Conservation (phyloP, 2,113 vertebrate species). For the Columbina picui region DNA sequence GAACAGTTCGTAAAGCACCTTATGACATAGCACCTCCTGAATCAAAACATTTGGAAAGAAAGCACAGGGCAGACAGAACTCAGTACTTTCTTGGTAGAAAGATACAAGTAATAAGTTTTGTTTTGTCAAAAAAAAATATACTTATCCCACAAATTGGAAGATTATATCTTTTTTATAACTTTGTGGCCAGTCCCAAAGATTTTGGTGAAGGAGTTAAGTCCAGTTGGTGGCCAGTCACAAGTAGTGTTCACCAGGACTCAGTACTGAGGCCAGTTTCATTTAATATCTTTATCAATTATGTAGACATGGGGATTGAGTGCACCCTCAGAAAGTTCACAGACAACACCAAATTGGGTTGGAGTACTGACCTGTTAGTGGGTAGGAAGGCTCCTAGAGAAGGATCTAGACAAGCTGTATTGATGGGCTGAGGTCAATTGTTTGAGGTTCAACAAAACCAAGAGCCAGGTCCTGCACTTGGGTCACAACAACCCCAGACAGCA, state of each 20-base stretch:
- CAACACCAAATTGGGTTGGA: fast-evolving
- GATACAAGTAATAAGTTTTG: not conserved
- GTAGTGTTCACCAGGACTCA: not conserved
- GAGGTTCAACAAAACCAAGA: not conserved
- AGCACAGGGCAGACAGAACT: not conserved
- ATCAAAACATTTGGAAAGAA: not conserved
- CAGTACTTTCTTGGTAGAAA: not conserved
- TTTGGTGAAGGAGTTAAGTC: not conserved
- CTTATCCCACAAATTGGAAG: not conserved
- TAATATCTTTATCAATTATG: not conserved
- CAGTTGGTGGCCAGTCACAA: fast-evolving
- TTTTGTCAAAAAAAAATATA: not conserved
- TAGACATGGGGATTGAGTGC: fast-evolving
- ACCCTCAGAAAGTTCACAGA: not conserved
- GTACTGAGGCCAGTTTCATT: fast-evolving
- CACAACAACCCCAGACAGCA: not conserved
- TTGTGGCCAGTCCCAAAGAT: not conserved
- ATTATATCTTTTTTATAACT: not conserved
- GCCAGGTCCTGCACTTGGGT: fast-evolving
- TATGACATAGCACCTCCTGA: not conserved
- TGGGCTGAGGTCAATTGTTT: fast-evolving
- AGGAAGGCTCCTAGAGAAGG: not conserved
- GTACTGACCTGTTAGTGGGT: not conserved
- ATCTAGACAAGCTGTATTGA: not conserved
- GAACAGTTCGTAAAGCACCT: not conserved